Evolutionary conservation across 2,797 vertebrate genomes (phyloP), one percentile per base, ranked within the genome.

Genomic region (Acipenser oxyrinchus): DNA sequence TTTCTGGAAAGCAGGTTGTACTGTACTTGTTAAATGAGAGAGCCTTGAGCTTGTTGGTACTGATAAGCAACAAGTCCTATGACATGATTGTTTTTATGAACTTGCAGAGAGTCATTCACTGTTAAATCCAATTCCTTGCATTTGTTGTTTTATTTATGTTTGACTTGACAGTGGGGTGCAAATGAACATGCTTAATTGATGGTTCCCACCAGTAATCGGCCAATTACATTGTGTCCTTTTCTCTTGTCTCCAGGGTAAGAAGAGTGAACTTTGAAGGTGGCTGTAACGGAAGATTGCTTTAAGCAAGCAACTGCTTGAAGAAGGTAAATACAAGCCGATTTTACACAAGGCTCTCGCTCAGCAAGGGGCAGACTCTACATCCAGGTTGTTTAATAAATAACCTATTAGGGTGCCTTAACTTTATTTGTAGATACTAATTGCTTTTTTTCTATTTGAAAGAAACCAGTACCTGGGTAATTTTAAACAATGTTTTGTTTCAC

Each of bases 231-330:
- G 73, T 80, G 76, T 85, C 82, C 70, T 37, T 87, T 82, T 84
- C 75, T 90, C 84, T 74, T 90, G 77, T 90, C 83, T 77, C 73
- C 88, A 96, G 94, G 93, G 89, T 86, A 78, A 91, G 87, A 91
- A 90, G 87, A 88, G 85, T 89, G 88, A 87, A 88, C 86, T n/a
- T n/a, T n/a, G n/a, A n/a, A n/a, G n/a, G n/a, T n/a, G n/a, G n/a
- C n/a, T 90, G 87, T 89, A 85, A 86, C 88, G 86, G 92, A 92
- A 91, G 91, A 93, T 89, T 89, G 90, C 89, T 89, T 90, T 88
- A 86, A 90, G 84, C 88, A 90, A 93, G 90, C 87, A 89, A 85
- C 86, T 86, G 85, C 83, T 83, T 79, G 77, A 80, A 81, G 86
- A 93, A 96, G 95, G 95, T 98, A 97, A 95, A 90, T 85, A 86